Evolutionary conservation across 2,888 invertebrate species (phyloP), one percentile per base, ranked within the genome.

Genomic region (Acronicta psi): DNA sequence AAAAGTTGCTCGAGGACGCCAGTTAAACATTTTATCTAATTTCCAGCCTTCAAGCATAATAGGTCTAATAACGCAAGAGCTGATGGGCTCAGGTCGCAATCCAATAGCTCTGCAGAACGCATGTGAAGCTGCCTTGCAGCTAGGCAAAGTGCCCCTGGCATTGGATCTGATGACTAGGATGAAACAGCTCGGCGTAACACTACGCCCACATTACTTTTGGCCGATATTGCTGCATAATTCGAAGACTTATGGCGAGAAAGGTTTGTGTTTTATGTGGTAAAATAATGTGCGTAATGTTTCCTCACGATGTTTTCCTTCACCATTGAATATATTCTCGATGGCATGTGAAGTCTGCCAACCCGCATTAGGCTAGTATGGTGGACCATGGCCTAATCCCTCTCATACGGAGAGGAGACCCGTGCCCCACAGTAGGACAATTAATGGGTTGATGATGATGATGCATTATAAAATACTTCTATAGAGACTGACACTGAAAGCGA

Each of bases 171-270:
- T 95, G 42, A 83, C 83, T 0, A 77, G 88, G 7, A 94, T 95
- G 92, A 88, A 91, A 47, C 84, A 88, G 17, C 52, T 89, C 0
- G 88, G 88, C 0, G 73, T 94, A 67, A 84, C 89, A 0, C 14
- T 95, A 5, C 90, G 95, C 14, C 92, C 95, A 0, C 96, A 96
- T 71, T 96, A 95, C 79, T 96, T 96, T 79, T 96, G 96, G 96
- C 96, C 96, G 0, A 83, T 96, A 49, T 59, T 96, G 43, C 47
- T 96, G 17, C 87, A 94, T 1, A 89, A 87, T 9, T 91, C 93
- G 0, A 90, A 88, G 45, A 85, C 82, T 18, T 87, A 91, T 53
- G 96, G 96, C 0, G 96, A 96, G 67, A 89, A 87, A 79, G 95
- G 95, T 95, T 76, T 47, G 64, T 52, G 5, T 11, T 16, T 25